Conservation (phyloP, 2,113 vertebrate genomes). For the Mungos mungo region DNA sequence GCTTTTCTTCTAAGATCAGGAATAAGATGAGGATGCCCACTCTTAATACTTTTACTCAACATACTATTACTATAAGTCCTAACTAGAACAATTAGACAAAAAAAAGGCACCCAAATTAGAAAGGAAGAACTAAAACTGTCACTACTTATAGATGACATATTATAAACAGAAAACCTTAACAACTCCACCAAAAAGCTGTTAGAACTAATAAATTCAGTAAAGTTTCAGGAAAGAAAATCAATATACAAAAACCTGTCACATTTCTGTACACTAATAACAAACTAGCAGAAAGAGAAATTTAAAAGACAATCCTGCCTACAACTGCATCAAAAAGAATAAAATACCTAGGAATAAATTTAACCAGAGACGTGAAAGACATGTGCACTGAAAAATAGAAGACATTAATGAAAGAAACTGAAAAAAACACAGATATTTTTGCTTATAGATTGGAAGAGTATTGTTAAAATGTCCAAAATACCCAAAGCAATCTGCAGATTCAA, state of each 20-base stretch:
- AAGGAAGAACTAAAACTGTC: not conserved
- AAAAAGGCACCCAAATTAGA: not conserved
- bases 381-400: not conserved
- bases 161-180: not conserved
- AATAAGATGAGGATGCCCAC: not conserved
- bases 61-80: not conserved
- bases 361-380: not conserved
- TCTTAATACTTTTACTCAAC: not conserved
- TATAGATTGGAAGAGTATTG: not conserved
- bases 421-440: not conserved
- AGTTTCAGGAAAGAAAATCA: not conserved
- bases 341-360: not conserved
- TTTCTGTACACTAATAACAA: not conserved
- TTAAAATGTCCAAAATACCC: not conserved
- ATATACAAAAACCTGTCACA: not conserved
- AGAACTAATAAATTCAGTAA: not conserved
- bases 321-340: not conserved
- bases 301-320: not conserved
- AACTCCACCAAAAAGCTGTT: not conserved
- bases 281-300: not conserved
- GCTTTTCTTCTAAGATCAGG: not conserved
- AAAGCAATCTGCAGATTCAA: too few species aligned
- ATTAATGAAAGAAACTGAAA: not conserved
- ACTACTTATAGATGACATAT: not conserved
- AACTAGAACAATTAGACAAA: not conserved